Evolutionary conservation across 2,888 invertebrate genomes (phyloP).

Genomic region (Stegana nigrithorax): DNA sequence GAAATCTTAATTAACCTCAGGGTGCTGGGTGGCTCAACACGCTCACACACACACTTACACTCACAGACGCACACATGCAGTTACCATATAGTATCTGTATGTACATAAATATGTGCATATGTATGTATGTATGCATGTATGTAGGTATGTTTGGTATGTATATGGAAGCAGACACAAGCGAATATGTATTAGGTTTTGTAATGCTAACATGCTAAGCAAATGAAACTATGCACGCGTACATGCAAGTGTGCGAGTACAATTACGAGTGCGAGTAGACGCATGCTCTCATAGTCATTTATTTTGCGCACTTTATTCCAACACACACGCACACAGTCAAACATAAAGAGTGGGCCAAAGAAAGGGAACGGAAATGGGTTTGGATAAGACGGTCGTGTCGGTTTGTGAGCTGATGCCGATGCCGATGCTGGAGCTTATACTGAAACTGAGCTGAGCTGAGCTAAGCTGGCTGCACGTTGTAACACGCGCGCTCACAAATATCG

Average conservation of each 20-base stretch:
- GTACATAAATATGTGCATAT: not conserved
- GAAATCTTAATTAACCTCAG: conserved; percentile 57
- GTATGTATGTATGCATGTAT: not conserved
- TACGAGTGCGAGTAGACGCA: conserved; percentile 7
- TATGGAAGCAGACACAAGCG: no score
- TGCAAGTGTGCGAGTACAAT: no score
- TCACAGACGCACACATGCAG: not conserved
- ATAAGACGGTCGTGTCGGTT: no score
- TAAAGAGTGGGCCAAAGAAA: no score
- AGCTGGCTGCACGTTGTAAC: conserved; percentile 2
- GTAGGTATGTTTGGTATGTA: no score
- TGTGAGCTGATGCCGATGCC: no score
- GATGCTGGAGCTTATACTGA: no score
- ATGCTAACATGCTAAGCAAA: conserved; percentile 49
- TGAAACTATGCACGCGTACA: conserved; percentile 44
- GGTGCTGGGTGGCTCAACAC: no score
- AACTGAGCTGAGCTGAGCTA: no score
- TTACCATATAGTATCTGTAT: conserved; percentile 6
- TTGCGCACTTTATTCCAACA: conserved; percentile 54
- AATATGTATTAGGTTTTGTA: conserved; percentile 37
- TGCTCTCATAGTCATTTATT: conserved; percentile 46
- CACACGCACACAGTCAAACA: conserved; percentile 38
- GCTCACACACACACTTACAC: conserved; percentile 7
- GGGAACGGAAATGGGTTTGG: no score
- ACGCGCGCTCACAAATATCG: conserved; percentile 30